Conservation (phyloP, 2,797 vertebrate species). For the Crax fasciolata region DNA sequence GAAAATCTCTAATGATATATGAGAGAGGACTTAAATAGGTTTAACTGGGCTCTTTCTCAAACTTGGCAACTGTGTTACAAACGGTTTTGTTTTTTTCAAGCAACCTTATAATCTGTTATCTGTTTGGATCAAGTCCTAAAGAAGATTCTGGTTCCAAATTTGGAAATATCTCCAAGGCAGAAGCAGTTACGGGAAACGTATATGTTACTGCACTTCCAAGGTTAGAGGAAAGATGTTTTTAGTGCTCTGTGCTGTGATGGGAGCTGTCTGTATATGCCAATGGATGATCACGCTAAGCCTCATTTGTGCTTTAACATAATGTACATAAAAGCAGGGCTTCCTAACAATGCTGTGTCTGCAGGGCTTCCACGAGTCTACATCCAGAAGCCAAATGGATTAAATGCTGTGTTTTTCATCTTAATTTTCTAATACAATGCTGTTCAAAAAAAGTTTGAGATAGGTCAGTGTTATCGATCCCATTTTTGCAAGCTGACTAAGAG, state of each 20-base stretch:
- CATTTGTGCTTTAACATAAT: fast-evolving
- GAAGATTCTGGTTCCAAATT: slow-evolving; percentile 36
- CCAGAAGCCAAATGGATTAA: not conserved
- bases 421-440: not conserved
- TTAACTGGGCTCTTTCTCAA: slow-evolving; percentile 46
- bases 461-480: not conserved
- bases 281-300: not conserved
- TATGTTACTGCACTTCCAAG: not conserved
- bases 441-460: fast-evolving
- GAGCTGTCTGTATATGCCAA: not conserved
- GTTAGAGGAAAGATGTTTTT: not conserved
- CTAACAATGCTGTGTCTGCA: not conserved
- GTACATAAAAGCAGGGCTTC: not conserved
- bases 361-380: not conserved
- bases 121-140: slow-evolving; percentile 53
- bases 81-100: not conserved
- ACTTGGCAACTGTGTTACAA: slow-evolving; percentile 47
- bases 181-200: not conserved
- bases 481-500: not conserved
- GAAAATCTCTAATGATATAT: slow-evolving; percentile 74
- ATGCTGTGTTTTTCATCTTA: not conserved
- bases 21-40: slow-evolving; percentile 47
- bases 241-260: not conserved
- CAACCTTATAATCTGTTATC: slow-evolving; percentile 41
- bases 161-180: not conserved